Conservation (phyloP, 1,140 invertebrate species). For the Mylabris phalerata region DNA sequence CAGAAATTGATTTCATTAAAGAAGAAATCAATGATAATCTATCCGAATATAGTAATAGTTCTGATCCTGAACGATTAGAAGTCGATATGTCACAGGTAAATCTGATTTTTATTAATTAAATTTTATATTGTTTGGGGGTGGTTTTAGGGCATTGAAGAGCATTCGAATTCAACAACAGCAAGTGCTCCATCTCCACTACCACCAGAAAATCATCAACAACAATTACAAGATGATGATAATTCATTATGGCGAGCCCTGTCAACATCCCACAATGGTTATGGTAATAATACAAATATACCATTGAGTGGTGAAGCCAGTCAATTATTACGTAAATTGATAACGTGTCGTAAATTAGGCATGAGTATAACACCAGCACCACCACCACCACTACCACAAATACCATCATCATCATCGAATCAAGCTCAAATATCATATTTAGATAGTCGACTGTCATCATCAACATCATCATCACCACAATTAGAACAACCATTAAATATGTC, state of each 20-base stretch:
- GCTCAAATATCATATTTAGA: background rate
- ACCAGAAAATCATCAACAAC: background rate
- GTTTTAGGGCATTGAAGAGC: slow-evolving; percentile 33
- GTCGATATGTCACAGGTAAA: slow-evolving; percentile 44
- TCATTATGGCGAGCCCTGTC: slow-evolving; percentile 30
- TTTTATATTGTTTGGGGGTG: background rate
- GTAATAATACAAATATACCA: slow-evolving; percentile 21
- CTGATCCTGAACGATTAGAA: slow-evolving; percentile 51
- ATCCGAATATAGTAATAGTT: slow-evolving; percentile 46
- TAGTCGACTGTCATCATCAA: background rate
- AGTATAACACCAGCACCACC: slow-evolving; percentile 47
- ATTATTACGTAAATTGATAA: slow-evolving; percentile 63
- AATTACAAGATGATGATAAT: slow-evolving; percentile 10
- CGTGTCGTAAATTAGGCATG: slow-evolving; percentile 64
- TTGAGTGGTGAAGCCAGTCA: slow-evolving; percentile 59
- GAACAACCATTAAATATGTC: too few relatives aligned
- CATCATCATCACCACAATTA: too few relatives aligned
- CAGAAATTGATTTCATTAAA: slow-evolving; percentile 35
- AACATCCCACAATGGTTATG: slow-evolving; percentile 30
- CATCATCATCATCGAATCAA: slow-evolving; percentile 15
- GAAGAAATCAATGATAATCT: slow-evolving; percentile 35
- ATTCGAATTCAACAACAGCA: slow-evolving; percentile 36
- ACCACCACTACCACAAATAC: slow-evolving; percentile 13
- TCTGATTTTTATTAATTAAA: background rate
- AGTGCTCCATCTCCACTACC: slow-evolving; percentile 34